A percentile compares a stretch with the other conserved stretches of the same genome.
Evolutionary conservation across 2,113 vertebrate species (phyloP).

Genomic region (Xiphophorus couchianus): DNA sequence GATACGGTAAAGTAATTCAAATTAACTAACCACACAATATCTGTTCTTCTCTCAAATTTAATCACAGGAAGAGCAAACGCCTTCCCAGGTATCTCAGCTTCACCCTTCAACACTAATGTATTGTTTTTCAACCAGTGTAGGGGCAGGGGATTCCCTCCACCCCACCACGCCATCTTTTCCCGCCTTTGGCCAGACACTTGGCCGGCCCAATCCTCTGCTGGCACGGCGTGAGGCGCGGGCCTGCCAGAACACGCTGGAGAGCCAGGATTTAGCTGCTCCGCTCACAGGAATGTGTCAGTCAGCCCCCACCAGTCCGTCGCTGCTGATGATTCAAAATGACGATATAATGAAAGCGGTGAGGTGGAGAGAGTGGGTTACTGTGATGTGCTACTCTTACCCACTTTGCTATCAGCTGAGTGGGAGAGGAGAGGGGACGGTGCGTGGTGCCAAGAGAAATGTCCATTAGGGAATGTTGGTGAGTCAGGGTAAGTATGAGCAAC

Average conservation of each 20-base stretch:
- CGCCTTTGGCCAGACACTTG: slow-evolving; percentile 79
- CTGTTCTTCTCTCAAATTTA: slow-evolving; percentile 57
- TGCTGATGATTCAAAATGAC: slow-evolving; percentile 80
- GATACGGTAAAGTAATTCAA: slow-evolving; percentile 69
- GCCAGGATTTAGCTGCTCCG: slow-evolving; percentile 66
- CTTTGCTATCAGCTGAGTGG: slow-evolving; percentile 40
- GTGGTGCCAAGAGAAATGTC: slow-evolving; percentile 54
- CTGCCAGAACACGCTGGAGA: slow-evolving; percentile 78
- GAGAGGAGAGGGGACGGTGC: not conserved
- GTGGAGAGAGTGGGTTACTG: slow-evolving; percentile 60
- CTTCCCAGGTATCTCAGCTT: slow-evolving; percentile 66
- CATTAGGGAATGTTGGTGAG: slow-evolving; percentile 62
- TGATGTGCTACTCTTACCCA: slow-evolving; percentile 61
- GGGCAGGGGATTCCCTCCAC: slow-evolving; percentile 66
- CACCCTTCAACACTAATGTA: slow-evolving; percentile 59
- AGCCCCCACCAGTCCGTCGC: slow-evolving; percentile 74
- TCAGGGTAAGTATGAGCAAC: slow-evolving; percentile 51
- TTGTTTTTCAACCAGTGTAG: slow-evolving; percentile 59
- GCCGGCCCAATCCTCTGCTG: slow-evolving; percentile 71
- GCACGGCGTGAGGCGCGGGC: slow-evolving; percentile 52
- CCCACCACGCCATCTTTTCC: slow-evolving; percentile 24
- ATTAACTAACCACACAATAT: slow-evolving; percentile 53
- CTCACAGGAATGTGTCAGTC: slow-evolving; percentile 77
- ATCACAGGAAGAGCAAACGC: slow-evolving; percentile 60
- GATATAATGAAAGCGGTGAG: slow-evolving; percentile 74